Base-by-base conservation (phyloP, 23 tunicate species). In the Ciona savignyi region DNA sequence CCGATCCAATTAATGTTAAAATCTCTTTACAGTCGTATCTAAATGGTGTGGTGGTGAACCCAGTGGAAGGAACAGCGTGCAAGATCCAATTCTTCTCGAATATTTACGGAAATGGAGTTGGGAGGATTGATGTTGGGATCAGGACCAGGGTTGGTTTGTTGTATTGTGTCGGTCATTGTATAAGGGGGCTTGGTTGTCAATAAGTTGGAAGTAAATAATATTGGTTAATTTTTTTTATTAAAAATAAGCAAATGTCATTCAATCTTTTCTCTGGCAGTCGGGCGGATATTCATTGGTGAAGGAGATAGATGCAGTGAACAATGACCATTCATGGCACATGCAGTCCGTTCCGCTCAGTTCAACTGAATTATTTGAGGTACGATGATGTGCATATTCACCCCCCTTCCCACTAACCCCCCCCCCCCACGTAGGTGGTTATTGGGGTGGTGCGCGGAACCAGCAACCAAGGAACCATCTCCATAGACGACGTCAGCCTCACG, bases 401-500 rank as follows among this genome's bases (percentile, higher is more conserved):
- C n/a, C n/a, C n/a, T n/a, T n/a, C n/a, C n/a, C 0, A 56, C 0
- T 0, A n/a, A 56, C 23, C 22, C 23, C 62, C 20, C 19, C 23
- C n/a, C n/a, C n/a, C n/a, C 32, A 66, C 70, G 4, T 66, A 91
- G 97, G 82, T 77, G 62, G 83, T 91, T 22, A 35, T 91, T 51
- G 97, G 76, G 32, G 33, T 91, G 1, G 63, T 63, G 3, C 74
- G 85, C 6, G 35, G 34, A 21, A 25, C 76, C 34, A 42, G 29
- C 15, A 0, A 71, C 9, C 24, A 64, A 15, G 93, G 91, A 33
- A 56, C 79, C 3, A 91, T 91, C n/a, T 84, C 97, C 9, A 75
- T 91, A 3, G 97, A 91, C 70, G 97, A 91, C 76, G 83, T 91
- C 70, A 91, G 97, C 70, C 66, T 91, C 25, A 84, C 97, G 35